Evolutionary conservation across 2,113 vertebrate genomes (phyloP).

Genomic region (Kryptolebias marmoratus): DNA sequence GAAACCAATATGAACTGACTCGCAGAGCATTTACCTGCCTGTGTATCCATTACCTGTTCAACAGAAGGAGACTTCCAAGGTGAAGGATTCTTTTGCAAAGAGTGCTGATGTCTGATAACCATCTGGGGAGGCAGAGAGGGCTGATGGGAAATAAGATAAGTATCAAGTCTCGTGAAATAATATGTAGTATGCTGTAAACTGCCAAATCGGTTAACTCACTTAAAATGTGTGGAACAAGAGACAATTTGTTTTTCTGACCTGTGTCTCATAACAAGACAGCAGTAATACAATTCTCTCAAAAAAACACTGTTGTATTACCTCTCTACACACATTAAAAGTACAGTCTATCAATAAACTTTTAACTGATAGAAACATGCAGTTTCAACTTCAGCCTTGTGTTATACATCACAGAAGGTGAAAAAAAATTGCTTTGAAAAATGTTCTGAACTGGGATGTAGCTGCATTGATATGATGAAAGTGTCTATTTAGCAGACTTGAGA

Average conservation of each 20-base stretch:
- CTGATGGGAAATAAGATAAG: slow-evolving; percentile 46
- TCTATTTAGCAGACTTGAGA: slow-evolving; percentile 25
- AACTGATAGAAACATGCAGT: not conserved
- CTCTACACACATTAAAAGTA: not conserved
- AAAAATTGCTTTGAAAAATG: slow-evolving; percentile 9
- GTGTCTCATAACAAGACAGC: not conserved
- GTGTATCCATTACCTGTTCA: slow-evolving; percentile 68
- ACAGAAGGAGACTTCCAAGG: slow-evolving; percentile 57
- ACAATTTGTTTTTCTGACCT: not conserved
- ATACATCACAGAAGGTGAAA: not conserved
- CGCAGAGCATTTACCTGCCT: slow-evolving; percentile 55
- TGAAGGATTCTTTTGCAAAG: slow-evolving; percentile 56
- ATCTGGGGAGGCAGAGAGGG: slow-evolving; percentile 29
- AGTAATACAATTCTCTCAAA: not conserved
- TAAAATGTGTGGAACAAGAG: not conserved
- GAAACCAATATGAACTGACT: slow-evolving; percentile 61
- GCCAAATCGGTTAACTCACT: not conserved
- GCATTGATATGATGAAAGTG: slow-evolving; percentile 4
- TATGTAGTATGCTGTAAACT: not conserved
- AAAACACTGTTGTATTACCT: not conserved
- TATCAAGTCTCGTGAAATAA: slow-evolving; percentile 16
- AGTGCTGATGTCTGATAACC: slow-evolving; percentile 51
- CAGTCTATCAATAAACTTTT: slow-evolving; percentile 5
- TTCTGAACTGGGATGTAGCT: slow-evolving; percentile 8
- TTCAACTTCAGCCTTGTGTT: slow-evolving; percentile 16